A percentile compares a stretch with the other conserved stretches of the same genome.
These are phyloP conservation scores for Subacronicta megacephala DNA, from an alignment of 2,888 invertebrate species.

Conservation along the genomic window DNA sequence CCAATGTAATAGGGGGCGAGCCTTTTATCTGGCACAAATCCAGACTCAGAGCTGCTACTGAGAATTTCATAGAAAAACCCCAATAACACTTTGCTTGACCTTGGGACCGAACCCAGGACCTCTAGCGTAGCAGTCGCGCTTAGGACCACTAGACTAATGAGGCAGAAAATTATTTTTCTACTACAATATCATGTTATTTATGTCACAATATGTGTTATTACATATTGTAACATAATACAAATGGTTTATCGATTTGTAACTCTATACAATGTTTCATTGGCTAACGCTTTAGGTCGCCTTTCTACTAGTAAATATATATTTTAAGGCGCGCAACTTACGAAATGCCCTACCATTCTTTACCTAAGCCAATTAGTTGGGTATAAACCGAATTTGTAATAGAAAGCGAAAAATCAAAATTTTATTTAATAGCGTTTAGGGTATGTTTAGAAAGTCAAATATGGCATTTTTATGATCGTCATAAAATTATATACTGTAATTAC, in stretches of 20 bases:
- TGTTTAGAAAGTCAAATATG: constrained; percentile 6
- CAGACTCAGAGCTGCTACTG: too few species aligned
- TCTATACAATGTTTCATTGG: neutral
- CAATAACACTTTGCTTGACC: too few species aligned
- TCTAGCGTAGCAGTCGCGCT: too few species aligned
- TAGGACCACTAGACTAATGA: too few species aligned
- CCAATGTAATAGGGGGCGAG: too few species aligned
- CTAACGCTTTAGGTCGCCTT: neutral
- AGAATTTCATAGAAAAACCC: too few species aligned
- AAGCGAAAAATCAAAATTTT: constrained; percentile 9
- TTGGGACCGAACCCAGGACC: too few species aligned
- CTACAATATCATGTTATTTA: too few species aligned
- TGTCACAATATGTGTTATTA: too few species aligned
- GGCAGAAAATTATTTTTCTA: too few species aligned
- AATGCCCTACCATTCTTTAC: constrained; percentile 24
- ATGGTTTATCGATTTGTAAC: neutral
- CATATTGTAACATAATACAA: neutral
- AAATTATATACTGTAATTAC: neutral
- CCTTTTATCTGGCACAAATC: too few species aligned
- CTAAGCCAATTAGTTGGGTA: constrained; percentile 10
- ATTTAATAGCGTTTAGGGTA: constrained; percentile 11
- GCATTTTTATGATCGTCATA: neutral
- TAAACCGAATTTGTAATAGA: constrained; percentile 7
- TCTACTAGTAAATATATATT: neutral
- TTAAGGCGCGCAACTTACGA: constrained; percentile 5